These are phyloP conservation scores for Alfaro cultratus DNA, from an alignment of 2,797 vertebrate genomes.

Conservation along the genomic window DNA sequence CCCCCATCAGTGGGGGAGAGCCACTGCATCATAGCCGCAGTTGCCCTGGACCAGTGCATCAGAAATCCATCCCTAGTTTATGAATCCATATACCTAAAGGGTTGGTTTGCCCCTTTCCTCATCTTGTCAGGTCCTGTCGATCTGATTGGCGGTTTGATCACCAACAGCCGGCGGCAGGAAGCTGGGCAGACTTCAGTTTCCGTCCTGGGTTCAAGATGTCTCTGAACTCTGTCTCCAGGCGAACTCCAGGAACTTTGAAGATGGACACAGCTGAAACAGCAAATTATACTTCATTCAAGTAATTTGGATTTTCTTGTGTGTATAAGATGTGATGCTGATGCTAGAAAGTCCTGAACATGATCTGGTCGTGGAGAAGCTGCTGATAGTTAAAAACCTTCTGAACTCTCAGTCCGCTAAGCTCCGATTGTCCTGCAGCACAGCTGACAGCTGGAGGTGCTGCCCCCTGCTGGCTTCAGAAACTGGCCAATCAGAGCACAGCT, in stretches of 20 bases:
- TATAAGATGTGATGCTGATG: too few relatives aligned
- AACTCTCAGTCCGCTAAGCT: neutral
- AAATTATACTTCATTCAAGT: neutral
- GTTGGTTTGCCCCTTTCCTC: neutral
- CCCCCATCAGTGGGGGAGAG: too few relatives aligned
- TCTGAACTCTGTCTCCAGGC: constrained; percentile 86
- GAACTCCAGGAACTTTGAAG: constrained; percentile 88
- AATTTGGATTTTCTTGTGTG: neutral
- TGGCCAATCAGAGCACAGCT: neutral
- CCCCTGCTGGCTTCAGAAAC: neutral
- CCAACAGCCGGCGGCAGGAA: constrained; percentile 69
- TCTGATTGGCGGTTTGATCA: constrained; percentile 42
- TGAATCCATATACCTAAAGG: neutral
- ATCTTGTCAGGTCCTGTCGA: neutral
- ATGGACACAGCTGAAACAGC: constrained; percentile 82
- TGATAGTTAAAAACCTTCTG: neutral
- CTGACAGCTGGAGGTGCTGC: neutral
- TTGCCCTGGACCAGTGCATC: neutral
- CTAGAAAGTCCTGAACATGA: neutral
- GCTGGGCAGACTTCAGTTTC: constrained; percentile 60
- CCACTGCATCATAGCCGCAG: too few relatives aligned
- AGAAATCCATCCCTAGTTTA: neutral
- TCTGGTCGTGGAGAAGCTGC: neutral
- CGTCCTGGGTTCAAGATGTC: constrained; percentile 82
- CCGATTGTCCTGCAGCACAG: neutral